Evolutionary conservation across 2,113 vertebrate species (phyloP).

Genomic region (Myrmecophaga tridactyla): DNA sequence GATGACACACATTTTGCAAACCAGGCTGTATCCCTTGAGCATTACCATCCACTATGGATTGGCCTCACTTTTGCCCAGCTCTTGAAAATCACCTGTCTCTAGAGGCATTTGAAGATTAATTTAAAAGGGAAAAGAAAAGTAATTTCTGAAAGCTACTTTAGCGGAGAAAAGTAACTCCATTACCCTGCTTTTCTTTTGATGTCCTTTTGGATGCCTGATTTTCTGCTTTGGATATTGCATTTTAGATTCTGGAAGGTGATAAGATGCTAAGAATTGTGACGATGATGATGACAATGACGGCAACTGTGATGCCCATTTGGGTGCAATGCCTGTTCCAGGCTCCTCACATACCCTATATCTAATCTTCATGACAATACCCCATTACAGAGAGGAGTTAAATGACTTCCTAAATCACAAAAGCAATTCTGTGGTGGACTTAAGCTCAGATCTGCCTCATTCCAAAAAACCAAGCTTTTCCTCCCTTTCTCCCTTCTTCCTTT

Average conservation of each 20-base stretch:
- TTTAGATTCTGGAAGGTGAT: not conserved
- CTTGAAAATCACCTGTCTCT: conserved; percentile 36
- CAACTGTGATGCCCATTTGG: not conserved
- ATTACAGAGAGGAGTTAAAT: not conserved
- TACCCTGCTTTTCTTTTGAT: not conserved
- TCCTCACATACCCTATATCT: not conserved
- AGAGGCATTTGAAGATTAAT: conserved; percentile 47
- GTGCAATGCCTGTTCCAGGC: not conserved
- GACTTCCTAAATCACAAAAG: not conserved
- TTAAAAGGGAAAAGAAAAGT: conserved; percentile 47
- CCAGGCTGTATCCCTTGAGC: not conserved
- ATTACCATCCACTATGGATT: not conserved
- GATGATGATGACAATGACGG: not conserved
- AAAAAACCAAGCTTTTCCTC: not conserved
- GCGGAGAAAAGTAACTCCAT: conserved; percentile 20
- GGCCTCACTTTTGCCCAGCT: not conserved
- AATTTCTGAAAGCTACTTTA: conserved; percentile 48
- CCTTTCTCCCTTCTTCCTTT: not conserved
- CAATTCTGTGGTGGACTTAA: not conserved
- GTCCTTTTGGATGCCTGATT: not conserved
- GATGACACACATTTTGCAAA: conserved; percentile 50
- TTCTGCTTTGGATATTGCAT: not conserved
- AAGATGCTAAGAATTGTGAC: not conserved
- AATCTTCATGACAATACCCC: not conserved
- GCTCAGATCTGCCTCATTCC: not conserved